A percentile compares a stretch with the other conserved stretches of the same genome.
Evolutionary conservation across 2,113 vertebrate species (phyloP).

Genomic region (Apodemus sylvaticus): DNA sequence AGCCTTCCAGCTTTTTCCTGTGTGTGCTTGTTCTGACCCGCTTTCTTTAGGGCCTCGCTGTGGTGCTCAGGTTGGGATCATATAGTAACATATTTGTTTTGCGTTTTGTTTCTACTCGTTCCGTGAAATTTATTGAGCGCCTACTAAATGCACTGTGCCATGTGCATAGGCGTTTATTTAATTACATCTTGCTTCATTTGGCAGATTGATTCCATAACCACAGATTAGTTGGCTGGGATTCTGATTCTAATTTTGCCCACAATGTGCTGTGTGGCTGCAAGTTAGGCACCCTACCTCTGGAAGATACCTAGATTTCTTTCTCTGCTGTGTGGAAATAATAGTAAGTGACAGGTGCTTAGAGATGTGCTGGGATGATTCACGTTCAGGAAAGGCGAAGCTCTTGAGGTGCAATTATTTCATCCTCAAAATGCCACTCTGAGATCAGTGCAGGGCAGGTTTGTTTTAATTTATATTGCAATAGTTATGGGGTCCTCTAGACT

Average conservation of each 20-base stretch:
- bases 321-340: background rate
- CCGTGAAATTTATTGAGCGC: conserved; percentile 22
- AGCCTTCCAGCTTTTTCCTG: background rate
- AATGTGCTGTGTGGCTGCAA: background rate
- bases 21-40: background rate
- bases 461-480: conserved; percentile 6
- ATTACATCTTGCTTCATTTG: conserved; percentile 44
- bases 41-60: background rate
- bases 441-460: background rate
- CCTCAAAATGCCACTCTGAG: background rate
- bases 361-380: background rate
- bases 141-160: conserved; percentile 9
- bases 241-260: conserved; percentile 40
- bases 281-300: background rate
- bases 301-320: background rate
- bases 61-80: background rate
- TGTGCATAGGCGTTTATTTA: conserved; percentile 35
- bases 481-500: background rate
- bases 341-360: background rate
- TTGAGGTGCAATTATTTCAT: background rate
- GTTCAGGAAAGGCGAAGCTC: background rate
- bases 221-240: conserved; percentile 31
- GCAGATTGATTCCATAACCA: conserved; percentile 52
- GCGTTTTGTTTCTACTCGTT: conserved; percentile 21
- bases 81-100: background rate